A percentile compares a stretch with the other conserved stretches of the same genome.
Evolutionary conservation across 2,113 vertebrate species (phyloP).

Genomic region (Ursus arctos): DNA sequence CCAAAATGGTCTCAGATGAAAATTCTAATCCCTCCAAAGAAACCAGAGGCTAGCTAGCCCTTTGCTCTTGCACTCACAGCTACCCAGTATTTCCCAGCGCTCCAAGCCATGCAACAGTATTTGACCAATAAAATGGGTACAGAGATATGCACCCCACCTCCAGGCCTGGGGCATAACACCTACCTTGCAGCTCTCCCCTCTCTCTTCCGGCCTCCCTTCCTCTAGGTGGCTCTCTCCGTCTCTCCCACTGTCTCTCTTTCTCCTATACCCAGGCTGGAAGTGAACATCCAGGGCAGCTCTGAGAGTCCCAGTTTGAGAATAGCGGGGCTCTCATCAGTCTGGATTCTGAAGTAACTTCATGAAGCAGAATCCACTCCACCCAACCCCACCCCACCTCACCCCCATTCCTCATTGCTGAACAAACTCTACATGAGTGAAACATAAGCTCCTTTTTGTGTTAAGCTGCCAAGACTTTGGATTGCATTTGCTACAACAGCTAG

Average conservation of each 20-base stretch:
- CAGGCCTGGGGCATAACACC: not conserved
- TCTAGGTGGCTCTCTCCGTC: too few species aligned
- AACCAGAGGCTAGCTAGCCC: not conserved
- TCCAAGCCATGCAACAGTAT: not conserved
- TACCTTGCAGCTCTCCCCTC: not conserved
- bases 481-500: not conserved
- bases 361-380: not conserved
- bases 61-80: not conserved
- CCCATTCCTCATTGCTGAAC: accelerated
- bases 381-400: too few species aligned
- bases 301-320: not conserved
- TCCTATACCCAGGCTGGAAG: not conserved
- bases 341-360: not conserved
- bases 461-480: not conserved
- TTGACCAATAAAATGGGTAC: not conserved
- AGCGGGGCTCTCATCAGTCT: not conserved
- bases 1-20: not conserved
- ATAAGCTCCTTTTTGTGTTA: not conserved
- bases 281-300: not conserved
- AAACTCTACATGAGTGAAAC: not conserved
- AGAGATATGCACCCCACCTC: not conserved
- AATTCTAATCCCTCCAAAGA: not conserved
- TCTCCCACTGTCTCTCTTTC: not conserved
- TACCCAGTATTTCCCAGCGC: not conserved
- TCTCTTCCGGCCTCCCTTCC: not conserved